Evolutionary conservation across 1,140 invertebrate species (phyloP), one percentile per base, ranked within the genome.

Genomic region (Drosophila subpulchrella): DNA sequence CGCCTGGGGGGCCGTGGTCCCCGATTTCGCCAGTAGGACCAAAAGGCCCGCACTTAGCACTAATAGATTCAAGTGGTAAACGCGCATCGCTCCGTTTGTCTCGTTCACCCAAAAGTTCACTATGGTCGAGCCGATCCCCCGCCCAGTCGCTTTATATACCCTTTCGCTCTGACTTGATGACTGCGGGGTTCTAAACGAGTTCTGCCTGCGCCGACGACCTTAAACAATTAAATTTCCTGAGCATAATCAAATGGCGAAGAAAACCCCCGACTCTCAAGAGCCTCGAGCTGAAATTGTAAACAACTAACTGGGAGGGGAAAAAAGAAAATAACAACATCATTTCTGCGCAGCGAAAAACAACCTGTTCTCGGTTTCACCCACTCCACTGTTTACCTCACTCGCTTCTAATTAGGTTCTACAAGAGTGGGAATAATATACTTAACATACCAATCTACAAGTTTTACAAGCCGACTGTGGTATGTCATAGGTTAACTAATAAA

Each of bases 191-290:
- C 83, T 85, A 88, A 85, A 75, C 82, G 75, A 82, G 83, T 77
- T 70, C 65, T 58, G 50, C 32, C 6, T 56, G 51, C 68, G 71
- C 65, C 74, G 82, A 75, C 75, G 83, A 76, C 81, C 80, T 88
- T 41, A 54, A 67, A 65, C 78, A 85, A 88, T 85, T 85, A 82
- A 82, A 88, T 85, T 85, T 85, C 83, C 83, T 82, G 75, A 63
- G 75, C 78, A 82, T 85, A 75, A 88, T 82, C 75, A 88, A 85
- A 71, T 88, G 75, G 75, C 41, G 58, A 68, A 62, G 77, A 72
- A 85, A 85, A 78, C 59, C 62, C 81, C 73, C 73, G 59, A 42
- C 20, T 30, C 17, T 54, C 61, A 63, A 62, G 59, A 50, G 53
- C 68, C 78, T 10, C 47, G 32, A 32, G 61, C 48, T 20, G 30